Evolutionary conservation across 2,797 vertebrate genomes (phyloP).

Genomic region (Lutjanus campechanus): DNA sequence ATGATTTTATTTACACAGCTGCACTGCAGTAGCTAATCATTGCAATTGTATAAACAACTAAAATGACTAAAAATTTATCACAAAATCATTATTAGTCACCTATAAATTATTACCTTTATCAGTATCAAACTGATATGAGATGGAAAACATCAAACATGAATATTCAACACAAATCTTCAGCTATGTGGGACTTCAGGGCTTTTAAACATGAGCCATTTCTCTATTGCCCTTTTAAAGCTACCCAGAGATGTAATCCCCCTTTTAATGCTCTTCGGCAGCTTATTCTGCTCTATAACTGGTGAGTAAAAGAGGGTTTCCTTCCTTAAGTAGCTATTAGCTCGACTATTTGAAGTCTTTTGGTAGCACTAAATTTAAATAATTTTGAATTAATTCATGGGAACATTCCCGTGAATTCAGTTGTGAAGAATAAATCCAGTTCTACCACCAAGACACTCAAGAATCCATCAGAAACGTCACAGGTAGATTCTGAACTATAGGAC

Average conservation of each 20-base stretch:
- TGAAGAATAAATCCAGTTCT: neutral
- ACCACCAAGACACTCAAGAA: neutral
- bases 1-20: constrained; percentile 3
- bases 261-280: constrained; percentile 32
- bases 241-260: constrained; percentile 41
- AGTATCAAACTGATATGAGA: neutral
- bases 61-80: neutral
- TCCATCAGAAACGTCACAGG: neutral
- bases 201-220: constrained; percentile 8
- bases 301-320: constrained; percentile 45
- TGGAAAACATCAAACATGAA: neutral
- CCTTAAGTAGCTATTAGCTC: constrained; percentile 22
- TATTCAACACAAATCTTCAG: constrained; percentile 3
- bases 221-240: constrained; percentile 38
- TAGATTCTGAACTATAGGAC: constrained; percentile 1
- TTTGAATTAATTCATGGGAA: neutral
- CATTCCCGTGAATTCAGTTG: neutral
- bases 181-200: rapidly evolving
- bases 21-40: neutral
- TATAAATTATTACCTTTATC: neutral
- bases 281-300: constrained; percentile 39
- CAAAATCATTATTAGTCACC: neutral
- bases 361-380: constrained; percentile 16
- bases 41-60: neutral
- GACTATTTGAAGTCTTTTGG: constrained; percentile 7